These are phyloP conservation scores for Euthynnus affinis DNA, from an alignment of 2,797 vertebrate genomes.

Conservation along the genomic window DNA sequence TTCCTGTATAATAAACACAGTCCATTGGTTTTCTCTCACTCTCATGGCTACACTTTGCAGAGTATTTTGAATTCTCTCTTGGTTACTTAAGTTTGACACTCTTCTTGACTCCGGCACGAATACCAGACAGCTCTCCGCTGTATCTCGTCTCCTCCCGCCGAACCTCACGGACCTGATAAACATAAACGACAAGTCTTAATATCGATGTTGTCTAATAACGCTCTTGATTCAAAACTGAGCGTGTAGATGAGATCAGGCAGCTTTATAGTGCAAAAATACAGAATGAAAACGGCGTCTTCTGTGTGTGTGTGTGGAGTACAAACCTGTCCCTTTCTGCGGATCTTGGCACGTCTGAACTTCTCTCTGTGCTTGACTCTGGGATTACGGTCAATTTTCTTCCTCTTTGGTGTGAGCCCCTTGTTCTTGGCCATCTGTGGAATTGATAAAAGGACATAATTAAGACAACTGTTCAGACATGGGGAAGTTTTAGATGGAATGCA, in stretches of 20 bases:
- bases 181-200: constrained; percentile 6
- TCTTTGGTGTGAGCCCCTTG: constrained; percentile 94
- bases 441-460: constrained; percentile 15
- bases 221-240: neutral
- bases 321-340: constrained; percentile 95
- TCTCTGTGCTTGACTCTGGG: constrained; percentile 97
- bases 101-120: constrained; percentile 96
- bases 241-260: neutral
- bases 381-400: constrained; percentile 97
- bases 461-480: neutral
- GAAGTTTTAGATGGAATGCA: neutral
- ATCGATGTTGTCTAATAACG: neutral
- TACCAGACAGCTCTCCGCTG: constrained; percentile 92
- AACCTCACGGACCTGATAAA: constrained; percentile 90
- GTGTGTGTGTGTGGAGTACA: constrained; percentile 23
- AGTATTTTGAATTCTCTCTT: neutral
- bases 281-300: neutral
- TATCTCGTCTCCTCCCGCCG: constrained; percentile 90
- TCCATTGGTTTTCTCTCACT: neutral
- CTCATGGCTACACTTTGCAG: neutral
- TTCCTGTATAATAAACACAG: constrained; percentile 40
- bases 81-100: constrained; percentile 92
- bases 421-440: constrained; percentile 94
- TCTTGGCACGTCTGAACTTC: constrained; percentile 94
- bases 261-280: neutral